Evolutionary conservation across 2,797 vertebrate genomes (phyloP), one percentile per base, ranked within the genome.

Genomic region (Myotis planiceps): DNA sequence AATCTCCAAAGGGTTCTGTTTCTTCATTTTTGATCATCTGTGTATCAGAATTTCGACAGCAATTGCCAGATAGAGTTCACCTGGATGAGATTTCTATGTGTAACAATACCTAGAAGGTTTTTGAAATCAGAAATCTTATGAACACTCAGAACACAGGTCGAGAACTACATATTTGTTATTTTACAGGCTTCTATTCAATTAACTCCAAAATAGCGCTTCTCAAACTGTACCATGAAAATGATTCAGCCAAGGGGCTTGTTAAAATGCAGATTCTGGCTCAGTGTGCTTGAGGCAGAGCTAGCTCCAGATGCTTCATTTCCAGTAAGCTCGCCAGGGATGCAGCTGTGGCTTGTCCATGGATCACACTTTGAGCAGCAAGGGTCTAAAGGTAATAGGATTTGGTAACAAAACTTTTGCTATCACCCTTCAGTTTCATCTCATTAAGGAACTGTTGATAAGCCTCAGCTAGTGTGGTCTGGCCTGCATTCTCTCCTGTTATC

Each of bases 361-460:
- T 87, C 39, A 32, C 34, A 68, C 42, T 21, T 49, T 2, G n/a
- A 87, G 42, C 13, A 79, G 45, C 32, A 12, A 72, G 60, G 16
- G 27, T 42, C 32, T 80, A 60, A 89, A 72, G 80, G 39, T 60
- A 80, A 80, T 14, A 19, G 27, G 74, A 10, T 58, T 95, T 79
- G 55, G 39, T 76, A 65, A 76, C 15, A 27, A 55, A 88, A 51
- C 32, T 60, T 92, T 92, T 49, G 23, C 66, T 51, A 51, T 34
- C 42, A 55, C 12, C n/a, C 9, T 37, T 58, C 21, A 58, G 45
- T 29, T 90, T 32, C 49, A 88, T 88, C 82, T 92, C 76, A 39
- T 83, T 87, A 58, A 84, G 68, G 55, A 83, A 69, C 4, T 23
- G 2, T 32, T 78, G 72, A 75, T 92, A 87, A 79, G 69, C 13